Base-by-base conservation (phyloP, 2,113 vertebrate genomes). In the Corythaixoides concolor region DNA sequence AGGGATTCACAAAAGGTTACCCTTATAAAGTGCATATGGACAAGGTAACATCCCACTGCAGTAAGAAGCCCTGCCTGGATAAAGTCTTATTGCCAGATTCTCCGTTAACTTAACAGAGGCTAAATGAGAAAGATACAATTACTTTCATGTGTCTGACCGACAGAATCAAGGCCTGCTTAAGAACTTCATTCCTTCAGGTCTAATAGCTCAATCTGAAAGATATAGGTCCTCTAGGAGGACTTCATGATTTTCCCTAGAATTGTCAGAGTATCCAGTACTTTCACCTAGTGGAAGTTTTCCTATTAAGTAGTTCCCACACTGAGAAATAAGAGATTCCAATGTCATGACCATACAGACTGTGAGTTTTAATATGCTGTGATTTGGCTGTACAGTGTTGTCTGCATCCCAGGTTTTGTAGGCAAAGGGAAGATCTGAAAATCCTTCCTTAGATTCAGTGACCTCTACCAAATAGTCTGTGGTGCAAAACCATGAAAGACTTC, bases 201-300 rank as follows among this genome's bases (percentile, higher is more conserved):
- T 62, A 76, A 28, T 7, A 87, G 15, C 13, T 89, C 64, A 62
- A 10, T 19, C 39, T 7, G 23, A 72, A 15, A 70, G 41, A 73
- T 6, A 43, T 1, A 55, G 20, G 27, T 56, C n/a, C 27, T 80
- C 12, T 13, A 49, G 7, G 8, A 85, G 5, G 16, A 75, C 15
- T 55, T 45, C 39, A 24, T 0, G 4, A 18, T 50, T 39, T 63
- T 37, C 58, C 14, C 1, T 1, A 56, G 58, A 82, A 67, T 22
- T 6, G 0, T 35, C 6, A 66, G 12, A 75, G 16, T 39, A 72
- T 15, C 13, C 45, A 56, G 30, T 53, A 62, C 20, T 72, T 74
- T 64, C 12, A 85, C 9, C 16, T n/a, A 43, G 6, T 17, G 3
- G 27, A 64, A 56, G 3, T 39, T 33, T 28, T 60, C 62, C 30